These are phyloP conservation scores for Silurus meridionalis DNA, from an alignment of 2,113 vertebrate genomes.

Conservation along the genomic window DNA sequence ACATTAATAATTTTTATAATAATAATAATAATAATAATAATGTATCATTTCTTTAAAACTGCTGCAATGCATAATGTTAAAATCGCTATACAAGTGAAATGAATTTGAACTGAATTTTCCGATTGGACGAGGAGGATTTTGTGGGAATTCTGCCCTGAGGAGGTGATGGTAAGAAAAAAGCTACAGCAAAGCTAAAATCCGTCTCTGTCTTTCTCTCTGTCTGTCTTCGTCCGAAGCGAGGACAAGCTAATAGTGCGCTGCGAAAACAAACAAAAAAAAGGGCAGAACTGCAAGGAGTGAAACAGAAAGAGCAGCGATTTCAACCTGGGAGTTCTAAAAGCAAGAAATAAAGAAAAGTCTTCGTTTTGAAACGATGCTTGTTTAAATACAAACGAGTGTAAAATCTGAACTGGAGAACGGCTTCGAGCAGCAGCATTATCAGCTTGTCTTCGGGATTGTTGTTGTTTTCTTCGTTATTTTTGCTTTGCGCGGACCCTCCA, in stretches of 20 bases:
- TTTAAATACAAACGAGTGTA: background rate
- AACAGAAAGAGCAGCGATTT: background rate
- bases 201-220: background rate
- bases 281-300: background rate
- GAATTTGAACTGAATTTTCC: no score
- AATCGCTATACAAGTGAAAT: no score
- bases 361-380: background rate
- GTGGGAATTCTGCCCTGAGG: constrained; percentile 59
- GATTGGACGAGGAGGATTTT: constrained; percentile 28
- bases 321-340: no score
- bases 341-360: no score
- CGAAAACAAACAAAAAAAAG: background rate
- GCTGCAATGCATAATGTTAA: no score
- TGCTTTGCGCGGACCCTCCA: background rate
- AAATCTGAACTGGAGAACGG: constrained; percentile 24
- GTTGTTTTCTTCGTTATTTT: background rate
- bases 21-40: no score
- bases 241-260: constrained; percentile 34
- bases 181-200: constrained; percentile 26
- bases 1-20: no score
- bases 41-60: no score
- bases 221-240: background rate
- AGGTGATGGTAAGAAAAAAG: constrained; percentile 18
- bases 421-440: background rate
- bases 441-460: constrained; percentile 50